Evolutionary conservation across 2,797 vertebrate genomes (phyloP), one percentile per base, ranked within the genome.

Genomic region (Danio jaintianensis): DNA sequence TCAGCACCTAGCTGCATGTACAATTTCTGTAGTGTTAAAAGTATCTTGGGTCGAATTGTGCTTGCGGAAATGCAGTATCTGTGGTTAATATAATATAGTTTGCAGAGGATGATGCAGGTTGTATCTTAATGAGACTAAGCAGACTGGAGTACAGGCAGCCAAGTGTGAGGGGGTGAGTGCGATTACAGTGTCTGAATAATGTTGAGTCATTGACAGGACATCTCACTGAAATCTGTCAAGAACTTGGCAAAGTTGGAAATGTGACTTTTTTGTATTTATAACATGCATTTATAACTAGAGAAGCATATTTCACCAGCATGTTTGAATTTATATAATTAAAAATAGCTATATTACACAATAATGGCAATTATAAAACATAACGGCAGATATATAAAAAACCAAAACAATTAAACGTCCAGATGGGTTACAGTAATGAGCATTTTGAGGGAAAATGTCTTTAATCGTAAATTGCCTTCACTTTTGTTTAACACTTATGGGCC

Each of bases 1-100:
- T 80, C 75, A 50, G 83, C 85, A 89, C 85, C 85, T 85, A 83
- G 80, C 81, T 82, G 68, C 71, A 58, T 79, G 84, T 76, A 72
- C 85, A 85, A 22, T 85, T 82, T 80, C 73, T 85, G 78, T 77
- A 45, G 82, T 68, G 38, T 76, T 56, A 67, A 78, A 71, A 58
- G 80, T 64, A 74, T 62, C 68, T 64, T 56, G 48, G 79, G 68
- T 66, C 50, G 45, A 75, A 64, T 18, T 36, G 59, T 67, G 16
- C 78, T 81, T 42, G 12, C 6, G 3, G 62, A 75, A 66, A 62
- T 16, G 45, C n/a, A 50, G 29, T 52, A 61, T 40, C 38, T 22
- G 48, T 43, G 48, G 75, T 76, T 75, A 20, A 42, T 61, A 64
- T 58, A 67, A 69, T 78, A 38, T 16, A 55, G 68, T 70, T 43